These are phyloP conservation scores for Drosophila ogumai DNA, from an alignment of 1,140 invertebrate species.

Conservation along the genomic window DNA sequence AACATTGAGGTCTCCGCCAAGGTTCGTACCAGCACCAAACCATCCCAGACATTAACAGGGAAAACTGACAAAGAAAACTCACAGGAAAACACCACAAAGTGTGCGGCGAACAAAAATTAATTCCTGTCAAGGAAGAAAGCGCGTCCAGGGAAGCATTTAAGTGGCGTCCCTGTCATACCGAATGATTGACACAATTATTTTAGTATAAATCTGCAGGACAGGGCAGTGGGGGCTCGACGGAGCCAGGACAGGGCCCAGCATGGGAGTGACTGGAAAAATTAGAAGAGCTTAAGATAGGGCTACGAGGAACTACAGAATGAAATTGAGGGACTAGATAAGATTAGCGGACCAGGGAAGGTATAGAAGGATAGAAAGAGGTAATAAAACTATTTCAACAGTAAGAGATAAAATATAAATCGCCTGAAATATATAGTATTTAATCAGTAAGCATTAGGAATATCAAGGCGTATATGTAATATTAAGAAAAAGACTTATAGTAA, in stretches of 20 bases:
- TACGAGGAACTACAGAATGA: neutral
- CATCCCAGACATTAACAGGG: neutral
- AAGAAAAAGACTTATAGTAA: too few species aligned
- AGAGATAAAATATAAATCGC: neutral
- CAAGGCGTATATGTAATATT: neutral
- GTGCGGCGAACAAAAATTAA: slow-evolving; percentile 42
- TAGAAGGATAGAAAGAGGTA: neutral
- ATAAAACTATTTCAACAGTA: too few species aligned
- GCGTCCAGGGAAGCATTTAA: slow-evolving; percentile 19
- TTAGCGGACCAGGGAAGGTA: neutral
- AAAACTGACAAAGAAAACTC: slow-evolving; percentile 1
- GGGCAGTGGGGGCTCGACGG: neutral
- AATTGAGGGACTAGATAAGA: slow-evolving; percentile 13
- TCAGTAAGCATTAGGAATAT: neutral
- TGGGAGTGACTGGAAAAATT: slow-evolving; percentile 5
- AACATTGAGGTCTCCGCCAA: slow-evolving; percentile 85
- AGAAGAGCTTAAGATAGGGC: slow-evolving; percentile 2
- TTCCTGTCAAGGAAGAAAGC: slow-evolving; percentile 16
- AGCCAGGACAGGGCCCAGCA: slow-evolving; percentile 14
- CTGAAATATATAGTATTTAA: neutral
- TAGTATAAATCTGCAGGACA: slow-evolving; percentile 2
- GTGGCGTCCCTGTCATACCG: slow-evolving; percentile 15
- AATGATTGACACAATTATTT: slow-evolving; percentile 52
- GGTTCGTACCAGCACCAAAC: slow-evolving; percentile 60
- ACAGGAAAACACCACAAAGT: slow-evolving; percentile 29